Evolutionary conservation across 1,140 invertebrate species (phyloP).

Genomic region (Thaumetopoea pityocampa): DNA sequence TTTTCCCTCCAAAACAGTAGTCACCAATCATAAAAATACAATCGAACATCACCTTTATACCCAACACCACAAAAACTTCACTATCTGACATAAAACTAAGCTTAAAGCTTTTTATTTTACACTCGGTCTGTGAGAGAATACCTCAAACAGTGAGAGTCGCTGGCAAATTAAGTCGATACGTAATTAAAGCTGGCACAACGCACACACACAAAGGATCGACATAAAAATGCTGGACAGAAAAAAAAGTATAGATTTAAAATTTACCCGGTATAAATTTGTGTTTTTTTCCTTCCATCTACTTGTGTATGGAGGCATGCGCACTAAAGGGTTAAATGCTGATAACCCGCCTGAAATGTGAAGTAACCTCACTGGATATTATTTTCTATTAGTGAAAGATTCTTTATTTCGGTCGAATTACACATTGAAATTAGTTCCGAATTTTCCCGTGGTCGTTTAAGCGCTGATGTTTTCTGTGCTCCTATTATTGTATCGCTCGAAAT

Average conservation of each 20-base stretch:
- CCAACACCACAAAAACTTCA: constrained; percentile 7
- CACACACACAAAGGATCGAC: constrained; percentile 71
- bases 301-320: constrained; percentile 71
- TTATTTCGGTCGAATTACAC: constrained; percentile 30
- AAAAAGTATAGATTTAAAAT: constrained; percentile 76
- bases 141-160: constrained; percentile 46
- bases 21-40: background rate
- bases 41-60: constrained; percentile 14
- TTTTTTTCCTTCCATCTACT: constrained; percentile 73
- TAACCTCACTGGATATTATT: background rate
- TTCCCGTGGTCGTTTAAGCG: constrained; percentile 36
- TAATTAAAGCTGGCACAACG: constrained; percentile 72
- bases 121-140: constrained; percentile 25
- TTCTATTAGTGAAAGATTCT: constrained; percentile 8
- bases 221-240: constrained; percentile 67
- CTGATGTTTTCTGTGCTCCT: constrained; percentile 23
- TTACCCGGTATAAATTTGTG: constrained; percentile 76
- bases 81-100: background rate
- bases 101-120: constrained; percentile 6
- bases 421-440: constrained; percentile 42
- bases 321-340: constrained; percentile 61
- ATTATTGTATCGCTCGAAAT: constrained; percentile 20
- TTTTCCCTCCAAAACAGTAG: constrained; percentile 18
- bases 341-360: constrained; percentile 21
- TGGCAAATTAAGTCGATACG: constrained; percentile 76